phyloP scores from a whole-genome alignment of 2,113 vertebrate genomes.

The Alethe castanea region DNA sequence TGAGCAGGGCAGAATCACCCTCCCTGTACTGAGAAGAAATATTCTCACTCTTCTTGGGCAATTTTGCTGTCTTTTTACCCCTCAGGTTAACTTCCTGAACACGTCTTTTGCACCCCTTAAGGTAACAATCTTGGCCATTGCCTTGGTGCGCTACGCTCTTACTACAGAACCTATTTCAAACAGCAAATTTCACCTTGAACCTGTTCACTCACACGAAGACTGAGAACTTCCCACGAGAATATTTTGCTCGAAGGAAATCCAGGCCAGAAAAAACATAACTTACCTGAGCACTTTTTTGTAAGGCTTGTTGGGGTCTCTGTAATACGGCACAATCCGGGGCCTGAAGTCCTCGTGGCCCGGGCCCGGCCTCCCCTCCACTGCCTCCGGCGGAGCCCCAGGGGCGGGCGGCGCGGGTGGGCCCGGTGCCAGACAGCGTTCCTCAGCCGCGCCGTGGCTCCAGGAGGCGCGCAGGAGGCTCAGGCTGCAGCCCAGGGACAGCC shows the following conservation, averaged over 20 bases:
- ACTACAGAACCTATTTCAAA: not conserved
- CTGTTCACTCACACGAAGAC: not conserved
- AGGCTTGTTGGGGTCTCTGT: constrained; percentile 86
- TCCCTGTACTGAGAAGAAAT: not conserved
- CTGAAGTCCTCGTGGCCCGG: constrained; percentile 71
- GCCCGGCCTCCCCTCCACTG: not conserved
- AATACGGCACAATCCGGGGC: constrained; percentile 91
- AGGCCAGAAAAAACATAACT: not conserved
- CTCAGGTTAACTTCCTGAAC: not conserved
- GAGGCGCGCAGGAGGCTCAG: constrained; percentile 91
- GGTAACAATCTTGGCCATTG: accelerated
- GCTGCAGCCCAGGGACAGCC: constrained; percentile 92
- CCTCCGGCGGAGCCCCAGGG: not conserved
- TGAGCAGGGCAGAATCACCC: not conserved
- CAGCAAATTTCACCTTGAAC: accelerated
- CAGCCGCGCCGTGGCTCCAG: constrained; percentile 84
- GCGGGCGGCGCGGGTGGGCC: constrained; percentile 61
- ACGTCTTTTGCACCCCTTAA: accelerated
- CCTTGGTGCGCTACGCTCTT: accelerated
- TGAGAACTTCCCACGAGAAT: accelerated
- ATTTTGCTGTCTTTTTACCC: not conserved
- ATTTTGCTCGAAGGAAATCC: not conserved
- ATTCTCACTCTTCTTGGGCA: accelerated
- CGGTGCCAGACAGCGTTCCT: constrained; percentile 75
- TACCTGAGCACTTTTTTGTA: constrained; percentile 95